Base-by-base conservation (phyloP, 2,113 vertebrate genomes). In the Tenrec ecaudatus region DNA sequence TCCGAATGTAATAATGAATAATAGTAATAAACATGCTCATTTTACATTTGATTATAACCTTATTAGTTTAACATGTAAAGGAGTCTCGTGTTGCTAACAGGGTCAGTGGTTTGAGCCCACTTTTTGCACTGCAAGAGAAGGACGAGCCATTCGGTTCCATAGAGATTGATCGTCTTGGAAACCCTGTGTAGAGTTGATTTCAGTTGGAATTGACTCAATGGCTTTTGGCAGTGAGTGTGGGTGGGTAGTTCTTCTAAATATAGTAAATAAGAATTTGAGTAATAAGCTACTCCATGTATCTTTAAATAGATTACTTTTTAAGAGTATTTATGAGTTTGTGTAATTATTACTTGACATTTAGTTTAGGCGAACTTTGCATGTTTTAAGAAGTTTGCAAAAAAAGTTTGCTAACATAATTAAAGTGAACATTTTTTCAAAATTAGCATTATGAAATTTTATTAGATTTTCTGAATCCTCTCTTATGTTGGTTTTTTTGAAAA, bases 351-450 rank as follows among this genome's bases (percentile, higher is more conserved):
- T 53, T 92, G 86, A 57, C 6, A 47, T 69, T 69, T 69, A 77
- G 4, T 88, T 85, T 92, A 88, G 66, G 82, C 92, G 53, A 86
- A 57, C 57, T 88, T 95, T 90, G 53, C 47, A 43, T 87, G 62
- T 89, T 90, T 94, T 69, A 95, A 91, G 80, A 94, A 33, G 2
- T 79, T 96, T 94, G 10, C 31, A 82, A 77, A 93, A 90, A 68
- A 47, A 33, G 3, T 82, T 96, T 94, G 14, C 31, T 88, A 77
- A 93, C 88, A 68, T 82, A 25, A 87, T 91, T 91, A 20, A 93
- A 82, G 62, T 53, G 43, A 47, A 94, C 83, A 88, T 64, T 71
- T 36, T 79, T 85, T 86, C 16, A 29, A 47, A 95, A 75, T 92
- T 86, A 53, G 71, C 85, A 77, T 94, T 2, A 58, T 88, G 47